Base-by-base conservation (phyloP, 2,113 vertebrate species). In the Petaurus breviceps region DNA sequence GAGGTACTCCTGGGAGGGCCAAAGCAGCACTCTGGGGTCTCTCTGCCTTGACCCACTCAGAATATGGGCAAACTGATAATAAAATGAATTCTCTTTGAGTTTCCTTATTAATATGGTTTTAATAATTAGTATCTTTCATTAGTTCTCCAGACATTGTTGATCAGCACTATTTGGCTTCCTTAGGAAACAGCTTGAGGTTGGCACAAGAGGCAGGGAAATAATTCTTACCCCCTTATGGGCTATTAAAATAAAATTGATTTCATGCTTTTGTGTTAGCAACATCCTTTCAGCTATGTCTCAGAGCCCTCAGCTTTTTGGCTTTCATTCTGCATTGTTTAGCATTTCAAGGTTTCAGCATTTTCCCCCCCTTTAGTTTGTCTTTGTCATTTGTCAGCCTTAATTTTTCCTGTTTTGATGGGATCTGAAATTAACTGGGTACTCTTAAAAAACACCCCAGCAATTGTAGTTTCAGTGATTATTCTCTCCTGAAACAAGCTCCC, bases 141-240 rank as follows among this genome's bases (percentile, higher is more conserved):
- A 95, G 55, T 98, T 97, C 93, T 94, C 96, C 54, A 95, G 92
- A 93, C 94, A 26, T 14, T 68, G 11, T 90, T 95, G 77, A 91
- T 97, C 91, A 91, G 31, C 51, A 8, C 90, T 91, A 90, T 95
- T 97, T 0, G 24, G 31, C 94, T 98, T 97, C 92, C 97, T 94
- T 93, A 84, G 92, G 96, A 95, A 95, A 93, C 51, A 93, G 95
- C 96, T 96, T 94, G 54, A 43, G 91, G 94, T 93, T 98, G 97
- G 97, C 96, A 96, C 94, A 52, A 91, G 90, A 97, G 97, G 92
- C 49, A 95, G 97, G 97, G 97, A 98, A 97, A 98, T 98, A 96
- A 98, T 98, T 98, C 97, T 96, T 97, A 96, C 96, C 97, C 97
- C 97, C 97, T 97, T 57, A 97, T 97, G 98, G 95, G 97, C 96